Conservation (phyloP, 2,113 vertebrate genomes). For the Limanda limanda region DNA sequence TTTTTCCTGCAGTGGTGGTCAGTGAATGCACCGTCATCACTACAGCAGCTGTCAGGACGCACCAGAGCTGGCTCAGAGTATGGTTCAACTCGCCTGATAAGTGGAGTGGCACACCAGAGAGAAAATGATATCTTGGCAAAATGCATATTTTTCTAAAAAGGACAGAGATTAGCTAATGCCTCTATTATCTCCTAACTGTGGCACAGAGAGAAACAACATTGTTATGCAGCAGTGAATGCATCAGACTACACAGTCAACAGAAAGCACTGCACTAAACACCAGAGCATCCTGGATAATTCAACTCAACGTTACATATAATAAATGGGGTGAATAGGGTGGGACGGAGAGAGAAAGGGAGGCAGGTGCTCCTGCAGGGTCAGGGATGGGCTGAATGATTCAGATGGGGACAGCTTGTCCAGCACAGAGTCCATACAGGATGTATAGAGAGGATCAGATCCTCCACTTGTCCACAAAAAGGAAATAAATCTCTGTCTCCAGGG, state of each 20-base stretch:
- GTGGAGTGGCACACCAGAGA: constrained; percentile 11
- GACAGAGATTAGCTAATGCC: constrained; percentile 36
- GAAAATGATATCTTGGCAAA: constrained; percentile 47
- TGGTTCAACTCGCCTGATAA: constrained; percentile 18
- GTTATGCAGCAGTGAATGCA: constrained; percentile 46
- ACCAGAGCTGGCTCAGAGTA: constrained; percentile 5
- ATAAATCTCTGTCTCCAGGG: constrained; percentile 57
- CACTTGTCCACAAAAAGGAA: constrained; percentile 51
- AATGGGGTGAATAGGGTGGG: neutral
- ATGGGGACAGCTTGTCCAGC: constrained; percentile 26
- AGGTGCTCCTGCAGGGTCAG: neutral
- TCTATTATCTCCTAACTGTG: constrained; percentile 40
- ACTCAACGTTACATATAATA: neutral
- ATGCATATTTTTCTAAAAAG: constrained; percentile 9
- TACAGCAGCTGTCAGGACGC: constrained; percentile 34
- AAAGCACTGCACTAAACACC: constrained; percentile 21
- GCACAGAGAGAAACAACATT: constrained; percentile 15
- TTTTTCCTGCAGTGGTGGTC: constrained; percentile 25
- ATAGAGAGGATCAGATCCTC: constrained; percentile 30
- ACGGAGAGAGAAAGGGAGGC: neutral
- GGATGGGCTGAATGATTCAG: constrained; percentile 21
- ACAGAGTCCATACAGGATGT: constrained; percentile 31
- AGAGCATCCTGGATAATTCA: constrained; percentile 25
- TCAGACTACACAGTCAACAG: constrained; percentile 6
- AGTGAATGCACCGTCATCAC: constrained; percentile 11